Evolutionary conservation across 2,888 invertebrate species (phyloP).

Genomic region (Morpho achilles): DNA sequence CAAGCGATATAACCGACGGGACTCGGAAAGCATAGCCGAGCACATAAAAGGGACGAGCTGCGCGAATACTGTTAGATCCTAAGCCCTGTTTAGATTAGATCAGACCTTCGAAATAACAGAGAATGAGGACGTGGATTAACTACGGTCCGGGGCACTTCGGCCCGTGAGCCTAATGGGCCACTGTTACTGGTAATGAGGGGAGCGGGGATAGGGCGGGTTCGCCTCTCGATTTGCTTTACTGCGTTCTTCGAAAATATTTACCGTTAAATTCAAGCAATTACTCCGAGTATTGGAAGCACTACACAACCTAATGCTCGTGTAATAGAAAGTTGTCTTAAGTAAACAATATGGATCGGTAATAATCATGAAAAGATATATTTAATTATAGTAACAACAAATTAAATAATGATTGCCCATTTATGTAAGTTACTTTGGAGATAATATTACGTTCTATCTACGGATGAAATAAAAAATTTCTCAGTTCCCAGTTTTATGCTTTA

Average conservation of each 20-base stretch:
- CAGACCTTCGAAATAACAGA: constrained; percentile 79
- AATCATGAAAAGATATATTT: no score
- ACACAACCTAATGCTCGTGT: background rate
- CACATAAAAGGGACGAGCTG: constrained; percentile 76
- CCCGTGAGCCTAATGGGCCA: constrained; percentile 75
- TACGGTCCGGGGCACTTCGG: constrained; percentile 76
- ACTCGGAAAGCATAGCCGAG: constrained; percentile 65
- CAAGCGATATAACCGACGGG: constrained; percentile 56
- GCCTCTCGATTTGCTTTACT: constrained; percentile 43
- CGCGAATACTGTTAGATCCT: constrained; percentile 75
- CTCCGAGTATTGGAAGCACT: constrained; percentile 10
- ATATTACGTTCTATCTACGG: no score
- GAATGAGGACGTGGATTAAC: constrained; percentile 80
- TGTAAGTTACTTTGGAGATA: no score
- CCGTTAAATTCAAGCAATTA: constrained; percentile 13
- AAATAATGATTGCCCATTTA: no score
- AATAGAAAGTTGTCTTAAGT: background rate
- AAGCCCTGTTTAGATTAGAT: constrained; percentile 79
- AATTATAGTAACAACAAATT: no score
- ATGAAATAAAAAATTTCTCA: no score
- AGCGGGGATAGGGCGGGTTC: constrained; percentile 49
- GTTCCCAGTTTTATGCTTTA: no score
- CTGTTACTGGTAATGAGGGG: constrained; percentile 74
- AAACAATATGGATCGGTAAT: no score
- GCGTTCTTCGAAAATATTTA: constrained; percentile 44